A percentile compares a stretch with the other conserved stretches of the same genome.
Evolutionary conservation across 2,113 vertebrate species (phyloP).

Genomic region (Tauraco erythrolophus): DNA sequence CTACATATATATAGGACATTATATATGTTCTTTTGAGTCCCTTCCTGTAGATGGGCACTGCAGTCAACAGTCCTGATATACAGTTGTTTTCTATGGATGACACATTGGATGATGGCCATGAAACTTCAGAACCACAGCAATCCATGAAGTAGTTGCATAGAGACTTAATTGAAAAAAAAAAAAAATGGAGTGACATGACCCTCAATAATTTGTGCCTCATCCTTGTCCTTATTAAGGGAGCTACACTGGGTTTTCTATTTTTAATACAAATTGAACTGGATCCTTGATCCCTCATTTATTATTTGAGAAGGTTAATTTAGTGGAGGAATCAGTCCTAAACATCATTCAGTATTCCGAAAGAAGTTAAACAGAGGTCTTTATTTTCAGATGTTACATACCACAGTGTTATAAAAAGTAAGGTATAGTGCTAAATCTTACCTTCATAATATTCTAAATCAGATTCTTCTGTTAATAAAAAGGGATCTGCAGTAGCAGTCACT

Average conservation of each 20-base stretch:
- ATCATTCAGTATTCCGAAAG: not conserved
- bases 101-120: not conserved
- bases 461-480: slow-evolving; percentile 77
- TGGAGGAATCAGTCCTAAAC: not conserved
- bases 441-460: slow-evolving; percentile 6
- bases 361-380: not conserved
- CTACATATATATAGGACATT: not conserved
- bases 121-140: not conserved
- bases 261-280: not conserved
- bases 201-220: not conserved
- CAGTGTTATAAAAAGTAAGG: not conserved
- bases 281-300: not conserved
- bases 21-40: not conserved
- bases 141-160: not conserved
- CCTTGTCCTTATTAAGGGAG: not conserved
- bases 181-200: not conserved
- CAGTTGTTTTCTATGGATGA: not conserved
- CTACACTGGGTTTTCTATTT: not conserved
- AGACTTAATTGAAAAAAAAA: not conserved
- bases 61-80: not conserved
- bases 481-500: slow-evolving; percentile 85
- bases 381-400: not conserved
- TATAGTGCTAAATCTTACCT: not conserved
- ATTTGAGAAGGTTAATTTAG: slow-evolving; percentile 12
- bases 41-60: not conserved